Evolutionary conservation across 2,888 invertebrate genomes (phyloP).

Genomic region (Embidobia sp.): DNA sequence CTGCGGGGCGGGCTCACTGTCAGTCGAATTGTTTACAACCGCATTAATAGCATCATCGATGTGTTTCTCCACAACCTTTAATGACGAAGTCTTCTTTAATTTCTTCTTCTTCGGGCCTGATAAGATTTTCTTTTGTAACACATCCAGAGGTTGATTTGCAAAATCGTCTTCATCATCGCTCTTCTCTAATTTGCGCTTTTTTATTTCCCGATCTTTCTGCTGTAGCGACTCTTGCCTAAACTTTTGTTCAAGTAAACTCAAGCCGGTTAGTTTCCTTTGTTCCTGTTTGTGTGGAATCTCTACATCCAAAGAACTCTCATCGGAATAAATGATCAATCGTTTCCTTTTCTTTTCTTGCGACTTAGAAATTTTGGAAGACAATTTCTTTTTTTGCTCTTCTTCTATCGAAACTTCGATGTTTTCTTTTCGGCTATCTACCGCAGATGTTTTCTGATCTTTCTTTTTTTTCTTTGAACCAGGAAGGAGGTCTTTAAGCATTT

Average conservation of each 20-base stretch:
- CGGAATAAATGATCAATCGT: constrained; percentile 74
- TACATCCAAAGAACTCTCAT: constrained; percentile 76
- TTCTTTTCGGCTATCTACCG: constrained; percentile 27
- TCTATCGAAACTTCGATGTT: constrained; percentile 1
- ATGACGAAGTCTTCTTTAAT: constrained; percentile 32
- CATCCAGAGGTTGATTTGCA: not conserved
- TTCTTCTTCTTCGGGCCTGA: constrained; percentile 46
- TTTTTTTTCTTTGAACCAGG: constrained; percentile 23
- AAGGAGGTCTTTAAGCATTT: constrained; percentile 32
- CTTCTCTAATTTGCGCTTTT: constrained; percentile 64
- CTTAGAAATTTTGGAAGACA: constrained; percentile 25
- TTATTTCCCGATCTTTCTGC: constrained; percentile 63
- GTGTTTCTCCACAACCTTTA: constrained; percentile 65
- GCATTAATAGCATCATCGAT: constrained; percentile 72
- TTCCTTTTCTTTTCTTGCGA: constrained; percentile 37
- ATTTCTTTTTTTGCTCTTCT: constrained; percentile 42
- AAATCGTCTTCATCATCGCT: constrained; percentile 42
- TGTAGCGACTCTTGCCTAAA: constrained; percentile 73
- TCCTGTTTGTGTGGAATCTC: constrained; percentile 59
- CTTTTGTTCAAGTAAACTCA: constrained; percentile 74
- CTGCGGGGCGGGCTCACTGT: not conserved
- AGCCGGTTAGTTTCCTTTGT: constrained; percentile 68
- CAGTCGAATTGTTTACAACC: constrained; percentile 65
- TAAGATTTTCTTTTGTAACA: constrained; percentile 32
- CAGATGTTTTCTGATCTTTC: constrained; percentile 2